Conservation (phyloP, 2,888 invertebrate species). For the Aphelenchoides bicaudatus region DNA sequence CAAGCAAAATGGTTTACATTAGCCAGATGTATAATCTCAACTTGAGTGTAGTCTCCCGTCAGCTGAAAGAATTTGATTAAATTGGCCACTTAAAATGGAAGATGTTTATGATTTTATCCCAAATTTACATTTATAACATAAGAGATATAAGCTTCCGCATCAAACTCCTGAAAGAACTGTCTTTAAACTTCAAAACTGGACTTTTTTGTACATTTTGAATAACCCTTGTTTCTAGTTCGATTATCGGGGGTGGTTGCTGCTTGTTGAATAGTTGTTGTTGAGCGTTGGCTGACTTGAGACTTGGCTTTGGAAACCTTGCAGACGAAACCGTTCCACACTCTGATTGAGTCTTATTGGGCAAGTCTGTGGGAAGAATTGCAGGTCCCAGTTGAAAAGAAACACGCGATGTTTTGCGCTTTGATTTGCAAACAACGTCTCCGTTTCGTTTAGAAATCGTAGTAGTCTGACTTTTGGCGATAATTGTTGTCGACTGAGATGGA, state of each 20-base stretch:
- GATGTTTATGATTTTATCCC: neutral
- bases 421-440: neutral
- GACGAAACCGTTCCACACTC: slow-evolving; percentile 14
- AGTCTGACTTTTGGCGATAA: neutral
- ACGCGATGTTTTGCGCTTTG: slow-evolving; percentile 11
- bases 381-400: slow-evolving; percentile 19
- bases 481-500: slow-evolving; percentile 18
- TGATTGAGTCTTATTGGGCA: slow-evolving; percentile 10
- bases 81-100: slow-evolving; percentile 14
- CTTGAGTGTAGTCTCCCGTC: slow-evolving; percentile 99
- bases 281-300: neutral
- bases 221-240: no score
- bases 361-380: neutral
- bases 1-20: no score
- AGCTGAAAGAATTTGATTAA: slow-evolving; percentile 66
- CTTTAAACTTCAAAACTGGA: slow-evolving; percentile 15
- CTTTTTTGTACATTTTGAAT: no score
- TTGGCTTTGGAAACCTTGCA: neutral
- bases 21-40: slow-evolving; percentile 92
- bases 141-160: neutral
- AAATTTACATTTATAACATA: neutral
- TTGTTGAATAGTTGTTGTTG: neutral
- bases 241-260: slow-evolving; percentile 1
- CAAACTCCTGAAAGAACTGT: neutral
- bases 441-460: neutral